Evolutionary conservation across 1,140 invertebrate species (phyloP), one percentile per base, ranked within the genome.

Genomic region (Pectinophora gossypiella): DNA sequence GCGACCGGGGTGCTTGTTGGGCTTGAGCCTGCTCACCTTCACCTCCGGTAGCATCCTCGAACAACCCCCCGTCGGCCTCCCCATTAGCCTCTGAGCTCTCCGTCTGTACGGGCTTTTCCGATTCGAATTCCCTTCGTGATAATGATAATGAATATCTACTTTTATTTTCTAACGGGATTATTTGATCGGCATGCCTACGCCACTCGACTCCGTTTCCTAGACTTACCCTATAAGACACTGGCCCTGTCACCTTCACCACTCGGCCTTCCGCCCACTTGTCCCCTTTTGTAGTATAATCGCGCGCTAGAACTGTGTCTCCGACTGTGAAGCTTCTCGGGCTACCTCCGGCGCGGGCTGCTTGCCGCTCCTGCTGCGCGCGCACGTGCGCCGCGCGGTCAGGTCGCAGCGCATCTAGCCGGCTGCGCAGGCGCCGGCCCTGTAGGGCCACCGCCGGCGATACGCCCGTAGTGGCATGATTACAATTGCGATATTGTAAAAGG

Each of bases 401-500:
- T 6, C 42, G 13, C 42, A 44, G 42, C 19, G 19, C 15, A 20
- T 38, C 35, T 4, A 38, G 35, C 4, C 13, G 35, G 9, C 35
- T n/a, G 6, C 35, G 35, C 3, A 38, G 13, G 3, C 35, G 35
- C 4, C 35, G 35, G 4, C 35, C 35, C 3, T 6, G 4, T 9
- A 38, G 48, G 3, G 54, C 48, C 15, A 46, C 54, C 13, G 56
- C 47, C 13, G 60, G 56, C 19, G 21, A 12, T 20, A 51, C 44
- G 10, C 52, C 51, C 13, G 56, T 59, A 13, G 47, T 59, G 19
- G n/a, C 7, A 21, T 59, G 60, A n/a, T 27, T 32, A 12, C 47
- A 45, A 36, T 63, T 63, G 13, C 56, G 32, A 44, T 59, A 60
- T 19, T 51, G 23, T 7, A 63, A 55, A 16, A 63, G 52, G 56